These are phyloP conservation scores for Vesta saturnalis DNA, from an alignment of 2,888 invertebrate species.

Conservation along the genomic window DNA sequence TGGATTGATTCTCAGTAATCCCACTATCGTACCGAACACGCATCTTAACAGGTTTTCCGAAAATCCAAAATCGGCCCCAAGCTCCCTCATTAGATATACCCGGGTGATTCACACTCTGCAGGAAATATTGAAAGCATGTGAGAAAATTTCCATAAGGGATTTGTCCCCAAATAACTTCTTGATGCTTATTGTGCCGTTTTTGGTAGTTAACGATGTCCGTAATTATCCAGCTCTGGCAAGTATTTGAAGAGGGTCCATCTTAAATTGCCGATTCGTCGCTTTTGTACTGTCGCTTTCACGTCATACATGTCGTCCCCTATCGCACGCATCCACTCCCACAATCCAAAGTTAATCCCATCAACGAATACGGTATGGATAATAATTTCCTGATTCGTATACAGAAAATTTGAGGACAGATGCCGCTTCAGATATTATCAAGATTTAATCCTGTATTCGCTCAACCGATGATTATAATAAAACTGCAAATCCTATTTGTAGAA, in stretches of 20 bases:
- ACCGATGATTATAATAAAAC: conserved; percentile 30
- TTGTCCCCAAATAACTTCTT: conserved; percentile 29
- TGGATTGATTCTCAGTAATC: conserved; percentile 55
- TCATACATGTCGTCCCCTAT: conserved; percentile 34
- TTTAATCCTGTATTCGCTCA: conserved; percentile 39
- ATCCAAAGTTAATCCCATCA: conserved; percentile 38
- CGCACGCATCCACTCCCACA: conserved; percentile 39
- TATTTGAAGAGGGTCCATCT: conserved; percentile 34
- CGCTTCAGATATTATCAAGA: conserved; percentile 39
- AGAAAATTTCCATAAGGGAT: conserved; percentile 39
- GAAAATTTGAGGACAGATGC: conserved; percentile 42
- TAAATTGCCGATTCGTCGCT: conserved; percentile 34
- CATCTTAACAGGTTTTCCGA: conserved; percentile 39
- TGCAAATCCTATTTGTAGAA: conserved; percentile 18
- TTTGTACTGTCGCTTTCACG: conserved; percentile 31
- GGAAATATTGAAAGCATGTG: conserved; percentile 37
- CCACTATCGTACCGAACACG: conserved; percentile 56
- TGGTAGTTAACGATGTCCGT: conserved; percentile 33
- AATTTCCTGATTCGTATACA: conserved; percentile 38
- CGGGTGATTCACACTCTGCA: conserved; percentile 23
- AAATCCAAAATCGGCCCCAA: conserved; percentile 30
- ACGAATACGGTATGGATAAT: conserved; percentile 39
- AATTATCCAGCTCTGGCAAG: conserved; percentile 33
- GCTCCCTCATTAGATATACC: conserved; percentile 39
- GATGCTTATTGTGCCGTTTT: conserved; percentile 34